Evolutionary conservation across 2,113 vertebrate species (phyloP), one percentile per base, ranked within the genome.

Genomic region (Delphinapterus leucas): DNA sequence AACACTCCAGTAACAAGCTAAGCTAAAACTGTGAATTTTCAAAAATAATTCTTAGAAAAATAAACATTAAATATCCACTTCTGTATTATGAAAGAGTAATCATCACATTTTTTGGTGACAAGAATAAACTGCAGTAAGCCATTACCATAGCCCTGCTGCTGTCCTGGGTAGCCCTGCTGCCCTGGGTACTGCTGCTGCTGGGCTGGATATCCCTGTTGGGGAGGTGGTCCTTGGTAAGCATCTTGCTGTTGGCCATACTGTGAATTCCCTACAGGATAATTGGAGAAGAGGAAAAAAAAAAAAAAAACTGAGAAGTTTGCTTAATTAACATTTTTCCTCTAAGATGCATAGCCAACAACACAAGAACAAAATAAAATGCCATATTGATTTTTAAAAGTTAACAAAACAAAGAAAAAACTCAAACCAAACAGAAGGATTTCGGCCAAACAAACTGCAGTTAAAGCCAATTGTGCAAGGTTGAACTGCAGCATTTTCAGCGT

Each of bases 181-280:
- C 98, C 98, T 44, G 99, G 98, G 76, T 99, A 99, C 90, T 99
- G 99, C 97, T 99, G 99, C 84, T 99, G 99, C 25, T 99, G 99
- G 13, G 99, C 99, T 7, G 99, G 99, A 60, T 99, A 99, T 55
- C 99, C 99, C 98, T 99, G 99, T 76, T 99, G 99, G 76, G 99
- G 99, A 11, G 99, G 99, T 11, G 99, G 99, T 97, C 99, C 99
- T 98, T 99, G 99, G 98, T 99, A 99, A 1, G 99, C 98, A 96
- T 99, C 99, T 98, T 99, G 99, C 97, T 99, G 99, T 95, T 99
- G 99, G 97, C 99, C 99, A 49, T 99, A 99, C 71, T 99, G 99
- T 0, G 99, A 98, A 76, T 99, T 99, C 98, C 99, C 99, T 99
- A 99, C 89, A 98, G 98, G 95, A 98, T 38, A 97, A 98, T 97